Conservation (phyloP, 2,797 vertebrate species). For the Perodicticus potto region DNA sequence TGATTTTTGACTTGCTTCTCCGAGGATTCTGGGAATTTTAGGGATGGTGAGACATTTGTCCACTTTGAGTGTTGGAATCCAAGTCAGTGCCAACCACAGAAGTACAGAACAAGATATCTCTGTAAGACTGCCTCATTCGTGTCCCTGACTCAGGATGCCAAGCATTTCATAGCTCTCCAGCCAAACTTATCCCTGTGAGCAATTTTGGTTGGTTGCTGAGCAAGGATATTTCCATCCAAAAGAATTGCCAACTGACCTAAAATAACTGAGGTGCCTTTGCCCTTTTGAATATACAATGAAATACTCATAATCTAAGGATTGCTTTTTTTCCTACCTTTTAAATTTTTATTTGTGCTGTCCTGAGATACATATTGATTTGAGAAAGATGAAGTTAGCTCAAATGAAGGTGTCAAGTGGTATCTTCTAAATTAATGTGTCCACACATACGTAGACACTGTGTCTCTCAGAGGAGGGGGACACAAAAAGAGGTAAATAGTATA, state of each 20-base stretch:
- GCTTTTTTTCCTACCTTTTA: slow-evolving; percentile 69
- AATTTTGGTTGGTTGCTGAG: slow-evolving; percentile 18
- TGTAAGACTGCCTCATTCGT: neutral
- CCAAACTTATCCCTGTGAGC: neutral
- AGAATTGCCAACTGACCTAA: slow-evolving; percentile 60
- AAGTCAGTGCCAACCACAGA: neutral
- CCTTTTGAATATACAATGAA: slow-evolving; percentile 79
- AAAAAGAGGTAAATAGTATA: neutral
- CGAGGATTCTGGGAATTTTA: slow-evolving; percentile 6
- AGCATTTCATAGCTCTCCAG: neutral
- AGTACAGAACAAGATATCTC: neutral
- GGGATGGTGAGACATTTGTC: neutral
- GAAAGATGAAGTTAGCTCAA: slow-evolving; percentile 71
- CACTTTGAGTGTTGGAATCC: neutral
- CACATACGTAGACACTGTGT: neutral
- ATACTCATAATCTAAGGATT: slow-evolving; percentile 57
- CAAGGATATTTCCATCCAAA: slow-evolving; percentile 57
- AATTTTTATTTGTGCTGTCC: slow-evolving; percentile 77
- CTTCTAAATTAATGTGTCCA: slow-evolving; percentile 58
- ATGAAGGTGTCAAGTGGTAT: slow-evolving; percentile 60
- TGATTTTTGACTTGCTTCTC: slow-evolving; percentile 9
- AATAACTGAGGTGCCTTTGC: slow-evolving; percentile 73
- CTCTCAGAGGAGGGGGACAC: neutral
- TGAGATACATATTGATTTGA: slow-evolving; percentile 79
- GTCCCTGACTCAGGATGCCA: neutral